phyloP scores from a whole-genome alignment of 2,113 vertebrate genomes.

The Tichodroma muraria region DNA sequence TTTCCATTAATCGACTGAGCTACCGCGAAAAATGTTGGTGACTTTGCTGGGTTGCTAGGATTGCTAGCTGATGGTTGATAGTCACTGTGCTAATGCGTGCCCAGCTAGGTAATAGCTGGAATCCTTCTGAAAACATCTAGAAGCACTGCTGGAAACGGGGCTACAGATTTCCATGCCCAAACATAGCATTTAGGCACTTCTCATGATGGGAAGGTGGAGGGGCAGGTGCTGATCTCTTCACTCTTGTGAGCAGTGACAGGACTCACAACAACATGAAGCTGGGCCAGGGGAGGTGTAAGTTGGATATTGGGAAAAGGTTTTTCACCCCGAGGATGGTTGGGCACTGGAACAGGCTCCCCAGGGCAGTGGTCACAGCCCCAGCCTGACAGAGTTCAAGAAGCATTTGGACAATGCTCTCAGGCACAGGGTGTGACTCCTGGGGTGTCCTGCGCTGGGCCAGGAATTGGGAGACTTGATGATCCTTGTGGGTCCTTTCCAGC shows the following conservation, averaged over 20 bases:
- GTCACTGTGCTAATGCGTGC: not conserved
- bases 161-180: not conserved
- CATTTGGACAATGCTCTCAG: not conserved
- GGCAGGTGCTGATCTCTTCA: not conserved
- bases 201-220: not conserved
- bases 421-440: not conserved
- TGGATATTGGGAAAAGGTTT: not conserved
- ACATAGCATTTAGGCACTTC: not conserved
- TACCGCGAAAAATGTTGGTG: not conserved
- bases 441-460: not conserved
- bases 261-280: fast-evolving
- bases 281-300: not conserved
- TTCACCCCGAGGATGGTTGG: fast-evolving
- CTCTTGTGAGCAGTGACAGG: not conserved
- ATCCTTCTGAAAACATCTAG: not conserved
- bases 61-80: not conserved
- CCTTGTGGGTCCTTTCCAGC: not conserved
- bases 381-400: not conserved
- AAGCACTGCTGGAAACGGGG: not conserved
- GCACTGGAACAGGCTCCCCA: not conserved
- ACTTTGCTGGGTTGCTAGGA: not conserved
- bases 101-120: not conserved
- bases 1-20: not conserved
- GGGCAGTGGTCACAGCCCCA: not conserved
- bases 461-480: fast-evolving